A percentile compares a stretch with the other conserved stretches of the same genome.
Evolutionary conservation across 2,797 vertebrate species (phyloP).

Genomic region (Amniataba percoides): DNA sequence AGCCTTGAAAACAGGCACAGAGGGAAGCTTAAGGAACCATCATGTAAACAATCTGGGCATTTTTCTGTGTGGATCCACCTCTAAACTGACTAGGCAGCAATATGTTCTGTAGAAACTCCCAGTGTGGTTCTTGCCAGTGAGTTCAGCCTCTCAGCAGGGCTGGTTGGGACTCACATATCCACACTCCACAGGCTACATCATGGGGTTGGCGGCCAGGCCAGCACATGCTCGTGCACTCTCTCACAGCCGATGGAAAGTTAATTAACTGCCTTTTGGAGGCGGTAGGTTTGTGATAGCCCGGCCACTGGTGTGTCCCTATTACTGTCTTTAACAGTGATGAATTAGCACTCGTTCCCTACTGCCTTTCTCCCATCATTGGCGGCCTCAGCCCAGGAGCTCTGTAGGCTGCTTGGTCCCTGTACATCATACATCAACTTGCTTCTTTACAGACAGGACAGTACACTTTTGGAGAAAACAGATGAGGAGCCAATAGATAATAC

Average conservation of each 20-base stretch:
- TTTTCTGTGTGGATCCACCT: constrained; percentile 25
- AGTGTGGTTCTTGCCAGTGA: constrained; percentile 3
- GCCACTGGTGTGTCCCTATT: constrained; percentile 60
- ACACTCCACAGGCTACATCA: constrained; percentile 45
- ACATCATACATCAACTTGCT: constrained; percentile 21
- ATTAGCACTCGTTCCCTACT: constrained; percentile 67
- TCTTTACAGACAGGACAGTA: neutral
- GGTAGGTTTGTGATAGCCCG: constrained; percentile 63
- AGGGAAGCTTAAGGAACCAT: constrained; percentile 24
- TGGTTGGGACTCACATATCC: constrained; percentile 31
- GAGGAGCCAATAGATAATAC: constrained; percentile 42
- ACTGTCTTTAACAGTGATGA: constrained; percentile 80
- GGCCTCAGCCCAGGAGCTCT: constrained; percentile 30
- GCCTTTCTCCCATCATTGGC: constrained; percentile 32
- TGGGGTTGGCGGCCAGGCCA: constrained; percentile 33
- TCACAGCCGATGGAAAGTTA: constrained; percentile 75
- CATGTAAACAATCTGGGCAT: constrained; percentile 45
- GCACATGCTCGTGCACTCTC: constrained; percentile 51
- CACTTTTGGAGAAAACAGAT: constrained; percentile 21
- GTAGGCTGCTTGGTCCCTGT: constrained; percentile 8
- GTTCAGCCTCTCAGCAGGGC: constrained; percentile 18
- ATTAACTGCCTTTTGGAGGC: constrained; percentile 79
- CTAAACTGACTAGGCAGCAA: constrained; percentile 20
- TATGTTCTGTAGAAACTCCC: constrained; percentile 44
- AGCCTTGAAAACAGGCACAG: neutral